phyloP scores from a whole-genome alignment of 2,888 invertebrate species.

The Rhingia campestris region DNA sequence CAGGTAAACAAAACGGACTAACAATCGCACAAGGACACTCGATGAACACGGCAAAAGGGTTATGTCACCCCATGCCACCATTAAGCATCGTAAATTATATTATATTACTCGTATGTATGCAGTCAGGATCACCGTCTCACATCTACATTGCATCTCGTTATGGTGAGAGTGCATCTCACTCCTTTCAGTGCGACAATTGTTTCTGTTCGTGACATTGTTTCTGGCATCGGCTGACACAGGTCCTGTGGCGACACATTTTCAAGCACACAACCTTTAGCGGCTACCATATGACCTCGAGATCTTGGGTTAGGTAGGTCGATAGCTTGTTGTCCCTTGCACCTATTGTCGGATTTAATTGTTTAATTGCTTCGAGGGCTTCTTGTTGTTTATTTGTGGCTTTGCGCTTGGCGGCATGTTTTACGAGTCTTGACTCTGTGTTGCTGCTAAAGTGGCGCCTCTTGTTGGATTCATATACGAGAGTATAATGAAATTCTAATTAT shows the following conservation, averaged over 20 bases:
- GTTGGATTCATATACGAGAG: background rate
- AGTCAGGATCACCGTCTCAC: too few species aligned
- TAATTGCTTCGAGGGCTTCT: constrained; percentile 54
- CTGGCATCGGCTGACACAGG: background rate
- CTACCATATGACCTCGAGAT: constrained; percentile 48
- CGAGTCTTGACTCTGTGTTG: constrained; percentile 28
- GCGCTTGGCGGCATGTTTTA: constrained; percentile 30
- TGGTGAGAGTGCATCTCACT: constrained; percentile 31
- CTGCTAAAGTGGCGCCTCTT: constrained; percentile 53
- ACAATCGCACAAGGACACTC: constrained; percentile 24
- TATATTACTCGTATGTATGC: background rate
- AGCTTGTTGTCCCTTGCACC: constrained; percentile 30
- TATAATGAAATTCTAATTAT: constrained; percentile 12
- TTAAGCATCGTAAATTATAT: constrained; percentile 37
- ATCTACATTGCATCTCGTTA: constrained; percentile 14
- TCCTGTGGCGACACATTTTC: constrained; percentile 48
- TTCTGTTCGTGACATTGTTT: background rate
- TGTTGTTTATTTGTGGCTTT: constrained; percentile 57
- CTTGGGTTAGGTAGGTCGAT: constrained; percentile 3
- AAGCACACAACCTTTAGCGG: constrained; percentile 14
- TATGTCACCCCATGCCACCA: constrained; percentile 27
- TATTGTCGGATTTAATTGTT: constrained; percentile 40
- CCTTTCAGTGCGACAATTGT: constrained; percentile 16
- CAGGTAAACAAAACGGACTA: constrained; percentile 8
- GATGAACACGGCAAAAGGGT: constrained; percentile 24